phyloP scores from a whole-genome alignment of 37 sponge, comb jelly and placozoan species.

The Beroe ovata region DNA sequence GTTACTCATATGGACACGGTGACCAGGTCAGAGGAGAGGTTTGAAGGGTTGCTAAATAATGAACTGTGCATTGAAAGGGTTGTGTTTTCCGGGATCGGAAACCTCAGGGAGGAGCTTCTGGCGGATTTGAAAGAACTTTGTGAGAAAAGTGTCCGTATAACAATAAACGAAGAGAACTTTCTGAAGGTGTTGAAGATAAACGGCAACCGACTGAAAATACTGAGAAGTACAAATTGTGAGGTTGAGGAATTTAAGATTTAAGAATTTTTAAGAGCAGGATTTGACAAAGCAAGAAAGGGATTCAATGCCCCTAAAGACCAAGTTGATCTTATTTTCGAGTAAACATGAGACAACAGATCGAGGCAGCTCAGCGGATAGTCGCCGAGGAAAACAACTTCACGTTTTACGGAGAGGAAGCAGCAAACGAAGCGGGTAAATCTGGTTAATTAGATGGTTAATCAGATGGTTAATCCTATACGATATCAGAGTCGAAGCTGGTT shows the following conservation, averaged over 20 bases:
- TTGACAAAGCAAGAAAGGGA: not conserved
- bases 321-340: constrained; percentile 32
- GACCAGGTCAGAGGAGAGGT: not conserved
- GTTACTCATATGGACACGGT: constrained; percentile 50
- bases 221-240: constrained; percentile 17
- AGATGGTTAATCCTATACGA: constrained; percentile 10
- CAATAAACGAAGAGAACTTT: constrained; percentile 26
- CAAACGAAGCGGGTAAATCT: constrained; percentile 24
- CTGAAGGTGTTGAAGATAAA: constrained; percentile 43
- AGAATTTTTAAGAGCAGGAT: constrained; percentile 12
- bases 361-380: constrained; percentile 3
- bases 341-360: not conserved
- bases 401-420: constrained; percentile 1
- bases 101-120: not conserved
- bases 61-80: not conserved
- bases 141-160: not conserved
- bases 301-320: constrained; percentile 1
- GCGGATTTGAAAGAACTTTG: constrained; percentile 2
- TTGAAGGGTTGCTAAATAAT: not conserved
- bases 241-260: constrained; percentile 11
- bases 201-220: constrained; percentile 22
- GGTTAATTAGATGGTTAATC: constrained; percentile 22
- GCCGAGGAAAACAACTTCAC: constrained; percentile 41
- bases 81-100: not conserved
- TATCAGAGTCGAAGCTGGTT: not conserved